Evolutionary conservation across 2,113 vertebrate species (phyloP), one percentile per base, ranked within the genome.

Genomic region (Thunnus maccoyii): DNA sequence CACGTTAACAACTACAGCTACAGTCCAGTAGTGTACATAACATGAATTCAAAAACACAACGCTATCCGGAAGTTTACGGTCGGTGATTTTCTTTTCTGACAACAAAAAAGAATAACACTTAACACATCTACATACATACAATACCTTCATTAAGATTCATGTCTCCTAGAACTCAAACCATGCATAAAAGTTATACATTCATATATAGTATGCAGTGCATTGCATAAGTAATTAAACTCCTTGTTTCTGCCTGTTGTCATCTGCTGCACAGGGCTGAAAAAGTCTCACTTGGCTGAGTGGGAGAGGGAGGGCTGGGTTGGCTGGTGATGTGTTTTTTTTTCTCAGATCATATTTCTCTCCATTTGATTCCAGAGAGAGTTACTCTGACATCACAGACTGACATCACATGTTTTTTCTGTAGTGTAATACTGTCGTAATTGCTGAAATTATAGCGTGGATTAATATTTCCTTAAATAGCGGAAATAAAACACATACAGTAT

Each of bases 361-460:
- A n/a, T 80, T 67, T 27, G 63, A 82, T 66, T 73, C 52, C 32
- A 82, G 36, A 27, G 27, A 78, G 73, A 56, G 56, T 63, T 22
- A 13, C 17, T 71, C 50, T 76, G 46, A 65, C 47, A 52, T 47
- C 63, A 64, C 41, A 62, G 1, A 5, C 15, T 54, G 5, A 27
- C 50, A 68, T 58, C 62, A 62, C 50, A 22, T 51, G 62, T 57
- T 75, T 75, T 60, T 66, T 41, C 36, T 41, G 36, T 41, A 41
- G 36, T 41, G 36, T 41, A 17, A 27, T 47, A 67, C 46, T 67
- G 48, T 51, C 64, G 51, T 1, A 18, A 67, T 47, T 67, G 48
- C 52, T 68, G 7, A 17, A 27, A 48, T 48, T 65, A 65, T 20
- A 20, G 16, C 27, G 27, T 27, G n/a, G 15, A 66, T 27, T 11